Evolutionary conservation across 2,797 vertebrate species (phyloP).

Genomic region (Myotis findleyi): DNA sequence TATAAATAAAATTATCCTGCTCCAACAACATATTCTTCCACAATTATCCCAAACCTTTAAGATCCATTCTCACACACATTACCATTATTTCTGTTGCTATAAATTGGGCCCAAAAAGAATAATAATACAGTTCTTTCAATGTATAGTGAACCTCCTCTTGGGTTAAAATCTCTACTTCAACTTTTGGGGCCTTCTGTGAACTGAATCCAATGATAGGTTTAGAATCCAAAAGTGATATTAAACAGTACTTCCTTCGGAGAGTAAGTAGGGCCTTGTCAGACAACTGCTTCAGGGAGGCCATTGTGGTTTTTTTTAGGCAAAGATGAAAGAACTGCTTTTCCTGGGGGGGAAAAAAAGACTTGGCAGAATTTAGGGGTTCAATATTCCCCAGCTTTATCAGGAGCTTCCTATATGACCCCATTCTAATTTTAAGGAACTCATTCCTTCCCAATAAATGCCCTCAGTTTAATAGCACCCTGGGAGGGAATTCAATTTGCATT

Average conservation of each 20-base stretch:
- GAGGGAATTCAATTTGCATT: background rate
- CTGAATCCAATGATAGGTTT: background rate
- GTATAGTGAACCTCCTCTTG: background rate
- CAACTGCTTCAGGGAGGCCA: background rate
- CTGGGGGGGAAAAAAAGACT: background rate
- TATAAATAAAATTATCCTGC: background rate
- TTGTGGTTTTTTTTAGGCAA: background rate
- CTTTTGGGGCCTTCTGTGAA: background rate
- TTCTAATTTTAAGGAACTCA: background rate
- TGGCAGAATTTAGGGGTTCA: background rate
- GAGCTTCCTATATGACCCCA: background rate
- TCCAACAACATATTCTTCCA: background rate
- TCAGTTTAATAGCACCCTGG: background rate
- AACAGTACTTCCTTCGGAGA: background rate
- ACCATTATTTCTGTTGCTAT: background rate
- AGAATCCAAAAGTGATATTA: background rate
- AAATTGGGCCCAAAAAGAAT: background rate
- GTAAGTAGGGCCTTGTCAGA: background rate
- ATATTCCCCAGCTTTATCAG: background rate
- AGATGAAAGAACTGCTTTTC: background rate
- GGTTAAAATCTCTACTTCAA: background rate
- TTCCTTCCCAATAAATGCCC: background rate
- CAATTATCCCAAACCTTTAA: background rate
- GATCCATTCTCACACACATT: background rate
- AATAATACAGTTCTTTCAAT: background rate